Conservation (phyloP, 2,888 invertebrate genomes). For the Protodeltote pygarga region DNA sequence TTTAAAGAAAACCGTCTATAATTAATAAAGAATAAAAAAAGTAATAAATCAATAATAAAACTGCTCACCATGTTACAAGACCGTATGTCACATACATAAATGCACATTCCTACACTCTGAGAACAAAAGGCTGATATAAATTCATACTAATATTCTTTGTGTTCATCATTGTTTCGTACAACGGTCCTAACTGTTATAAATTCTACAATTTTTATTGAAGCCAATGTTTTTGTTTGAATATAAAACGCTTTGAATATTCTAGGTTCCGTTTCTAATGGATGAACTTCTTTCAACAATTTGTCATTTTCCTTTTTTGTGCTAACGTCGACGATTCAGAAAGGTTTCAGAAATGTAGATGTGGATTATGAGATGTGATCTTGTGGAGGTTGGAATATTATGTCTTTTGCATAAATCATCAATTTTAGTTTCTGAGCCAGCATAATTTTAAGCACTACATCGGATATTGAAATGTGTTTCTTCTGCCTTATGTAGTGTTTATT, state of each 20-base stretch:
- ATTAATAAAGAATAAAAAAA: not conserved
- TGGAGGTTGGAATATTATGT: not conserved
- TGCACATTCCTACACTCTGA: slow-evolving; percentile 55
- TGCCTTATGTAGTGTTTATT: too few relatives aligned
- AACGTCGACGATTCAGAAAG: slow-evolving; percentile 18
- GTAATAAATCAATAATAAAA: not conserved
- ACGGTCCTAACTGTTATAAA: slow-evolving; percentile 39
- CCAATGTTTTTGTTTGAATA: slow-evolving; percentile 23
- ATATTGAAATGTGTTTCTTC: too few relatives aligned
- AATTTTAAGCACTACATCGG: too few relatives aligned
- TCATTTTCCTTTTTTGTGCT: slow-evolving; percentile 28
- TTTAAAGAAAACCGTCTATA: too few relatives aligned
- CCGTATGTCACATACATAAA: slow-evolving; percentile 43
- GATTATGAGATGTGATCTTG: slow-evolving; percentile 11
- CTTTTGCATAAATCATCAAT: not conserved
- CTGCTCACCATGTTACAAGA: not conserved
- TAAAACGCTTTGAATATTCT: slow-evolving; percentile 20
- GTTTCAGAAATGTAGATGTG: slow-evolving; percentile 23
- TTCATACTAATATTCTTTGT: slow-evolving; percentile 64
- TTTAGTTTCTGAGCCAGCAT: too few relatives aligned
- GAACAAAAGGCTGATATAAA: slow-evolving; percentile 69
- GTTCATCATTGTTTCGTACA: slow-evolving; percentile 61
- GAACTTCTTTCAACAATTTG: slow-evolving; percentile 23
- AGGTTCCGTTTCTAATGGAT: slow-evolving; percentile 13
- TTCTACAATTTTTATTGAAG: slow-evolving; percentile 24